Base-by-base conservation (phyloP, 2,888 invertebrate genomes). In the Microchrysa polita region DNA sequence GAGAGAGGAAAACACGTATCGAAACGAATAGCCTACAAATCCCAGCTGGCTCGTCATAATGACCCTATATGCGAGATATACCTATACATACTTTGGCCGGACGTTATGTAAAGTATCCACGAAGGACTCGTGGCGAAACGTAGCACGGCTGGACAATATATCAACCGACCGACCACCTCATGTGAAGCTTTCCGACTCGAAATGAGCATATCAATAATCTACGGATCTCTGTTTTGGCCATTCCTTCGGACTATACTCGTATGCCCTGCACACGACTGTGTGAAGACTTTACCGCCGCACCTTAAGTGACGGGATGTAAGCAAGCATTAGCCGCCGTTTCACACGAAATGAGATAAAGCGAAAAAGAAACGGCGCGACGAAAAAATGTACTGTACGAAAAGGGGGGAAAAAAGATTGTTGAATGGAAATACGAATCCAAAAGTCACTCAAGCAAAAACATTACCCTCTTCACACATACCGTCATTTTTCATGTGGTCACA, bases 391-490 rank as follows among this genome's bases (percentile, higher is more conserved):
- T n/a, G n/a, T 34, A 34, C 27, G 27, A n/a, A n/a, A n/a, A n/a
- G n/a, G n/a, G 27, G 7, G 27, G 7, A 34, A 34, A 34, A 34
- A 34, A 34, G 7, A 5, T 7, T 7, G 27, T 34, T 34, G 57
- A 57, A 53, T 34, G 60, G 61, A 61, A 53, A 57, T 67, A 59
- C 20, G 63, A 44, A 60, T 59, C 72, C 65, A 73, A 73, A 75
- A 75, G 73, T 75, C 73, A 75, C 72, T 75, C 69, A 69, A 69
- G 69, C 60, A 69, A 67, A 75, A 75, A 73, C 75, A 73, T 73
- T 75, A 73, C 75, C 75, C 73, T 73, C 72, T 75, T 75, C 75
- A 65, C 67, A 73, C 73, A 74, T 60, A 69, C 72, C 73, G 73
- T 75, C 73, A 75, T 75, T 75, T 75, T 75, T 75, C 75, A 75